A percentile compares a stretch with the other conserved stretches of the same genome.
Conservation (phyloP, 2,797 vertebrate species). For the Helicolenus hilgendorfi region DNA sequence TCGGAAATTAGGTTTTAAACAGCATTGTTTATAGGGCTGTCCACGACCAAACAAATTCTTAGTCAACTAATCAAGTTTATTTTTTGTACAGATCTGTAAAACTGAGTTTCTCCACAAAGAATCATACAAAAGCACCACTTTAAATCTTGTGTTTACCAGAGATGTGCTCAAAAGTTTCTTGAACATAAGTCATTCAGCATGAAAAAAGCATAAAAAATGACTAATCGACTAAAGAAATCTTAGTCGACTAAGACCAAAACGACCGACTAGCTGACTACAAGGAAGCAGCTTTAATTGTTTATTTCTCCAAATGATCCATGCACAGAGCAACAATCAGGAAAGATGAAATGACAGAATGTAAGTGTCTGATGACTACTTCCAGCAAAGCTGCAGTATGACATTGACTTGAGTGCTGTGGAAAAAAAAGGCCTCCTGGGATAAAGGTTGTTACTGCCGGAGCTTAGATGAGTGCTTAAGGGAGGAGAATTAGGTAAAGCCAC, state of each 20-base stretch:
- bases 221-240: too few species aligned
- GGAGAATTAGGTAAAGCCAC: slow-evolving; percentile 59
- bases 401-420: slow-evolving; percentile 24
- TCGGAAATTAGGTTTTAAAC: neutral
- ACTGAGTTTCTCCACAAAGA: too few species aligned
- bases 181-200: too few species aligned
- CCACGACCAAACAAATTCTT: too few species aligned
- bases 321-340: neutral
- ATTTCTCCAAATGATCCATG: neutral
- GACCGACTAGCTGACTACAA: too few species aligned
- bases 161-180: too few species aligned
- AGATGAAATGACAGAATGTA: neutral
- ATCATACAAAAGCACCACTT: too few species aligned
- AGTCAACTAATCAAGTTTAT: too few species aligned
- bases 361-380: neutral
- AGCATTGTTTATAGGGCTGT: neutral
- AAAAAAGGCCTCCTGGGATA: slow-evolving; percentile 36
- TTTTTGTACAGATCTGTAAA: fast-evolving
- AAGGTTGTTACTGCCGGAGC: slow-evolving; percentile 46
- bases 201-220: too few species aligned
- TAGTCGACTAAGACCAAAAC: too few species aligned
- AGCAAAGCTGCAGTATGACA: slow-evolving; percentile 26
- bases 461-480: slow-evolving; percentile 52
- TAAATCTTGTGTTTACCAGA: too few species aligned
- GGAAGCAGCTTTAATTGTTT: neutral